A percentile compares a stretch with the other conserved stretches of the same genome.
Evolutionary conservation across 2,113 vertebrate genomes (phyloP).

Genomic region (Casuarius casuarius): DNA sequence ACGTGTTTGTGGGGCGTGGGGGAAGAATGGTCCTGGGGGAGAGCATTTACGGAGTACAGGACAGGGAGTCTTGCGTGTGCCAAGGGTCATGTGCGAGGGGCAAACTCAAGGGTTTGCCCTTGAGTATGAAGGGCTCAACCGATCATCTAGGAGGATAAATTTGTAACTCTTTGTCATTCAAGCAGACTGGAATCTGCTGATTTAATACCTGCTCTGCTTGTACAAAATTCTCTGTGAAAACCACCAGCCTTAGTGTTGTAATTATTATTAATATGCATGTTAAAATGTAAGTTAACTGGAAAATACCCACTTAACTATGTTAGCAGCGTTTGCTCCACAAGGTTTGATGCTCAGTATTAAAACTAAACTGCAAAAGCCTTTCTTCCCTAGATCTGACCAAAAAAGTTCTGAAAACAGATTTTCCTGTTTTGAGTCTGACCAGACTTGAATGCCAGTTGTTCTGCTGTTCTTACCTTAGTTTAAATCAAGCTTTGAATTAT

Average conservation of each 20-base stretch:
- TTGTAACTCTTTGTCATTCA: rapidly evolving
- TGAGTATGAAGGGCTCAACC: too few species aligned
- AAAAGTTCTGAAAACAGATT: background rate
- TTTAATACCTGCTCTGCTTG: background rate
- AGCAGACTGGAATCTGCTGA: background rate
- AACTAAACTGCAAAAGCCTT: background rate
- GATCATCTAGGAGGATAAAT: background rate
- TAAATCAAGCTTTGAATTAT: background rate
- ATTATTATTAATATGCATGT: background rate
- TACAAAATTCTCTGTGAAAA: background rate
- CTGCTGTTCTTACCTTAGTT: background rate
- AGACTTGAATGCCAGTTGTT: background rate
- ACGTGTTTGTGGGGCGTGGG: background rate
- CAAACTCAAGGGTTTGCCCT: background rate
- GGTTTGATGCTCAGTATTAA: background rate
- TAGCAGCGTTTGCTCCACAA: rapidly evolving
- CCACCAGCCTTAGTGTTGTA: background rate
- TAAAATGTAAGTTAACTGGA: too few species aligned
- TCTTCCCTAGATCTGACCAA: background rate
- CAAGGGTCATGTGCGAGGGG: too few species aligned
- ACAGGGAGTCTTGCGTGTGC: rapidly evolving
- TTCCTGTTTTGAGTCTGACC: background rate
- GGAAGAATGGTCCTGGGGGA: background rate
- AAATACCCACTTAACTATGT: rapidly evolving
- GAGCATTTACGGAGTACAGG: rapidly evolving